Conservation (phyloP, 2,797 vertebrate genomes). For the Picus viridis region DNA sequence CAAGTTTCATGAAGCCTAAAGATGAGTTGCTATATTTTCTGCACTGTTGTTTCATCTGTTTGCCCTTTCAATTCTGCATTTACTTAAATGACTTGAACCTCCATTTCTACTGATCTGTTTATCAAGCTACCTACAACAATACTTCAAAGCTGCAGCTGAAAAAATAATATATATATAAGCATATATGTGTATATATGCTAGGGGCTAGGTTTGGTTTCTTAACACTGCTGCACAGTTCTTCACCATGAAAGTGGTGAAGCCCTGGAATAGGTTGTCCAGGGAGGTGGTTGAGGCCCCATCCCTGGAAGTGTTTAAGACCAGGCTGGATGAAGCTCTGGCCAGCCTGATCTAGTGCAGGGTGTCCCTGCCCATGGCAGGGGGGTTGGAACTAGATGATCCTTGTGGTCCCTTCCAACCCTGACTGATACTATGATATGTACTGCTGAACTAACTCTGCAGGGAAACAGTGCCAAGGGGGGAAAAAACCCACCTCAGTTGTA, state of each 20-base stretch:
- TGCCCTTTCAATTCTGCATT: neutral
- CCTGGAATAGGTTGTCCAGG: too few species aligned
- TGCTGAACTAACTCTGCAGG: slow-evolving; percentile 39
- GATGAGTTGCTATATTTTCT: neutral
- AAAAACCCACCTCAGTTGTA: slow-evolving; percentile 15
- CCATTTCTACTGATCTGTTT: slow-evolving; percentile 10
- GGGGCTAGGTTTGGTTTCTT: too few species aligned
- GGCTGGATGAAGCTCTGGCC: too few species aligned
- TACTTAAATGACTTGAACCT: slow-evolving; percentile 1
- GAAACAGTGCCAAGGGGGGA: slow-evolving; percentile 34
- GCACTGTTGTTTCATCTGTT: neutral
- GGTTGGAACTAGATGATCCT: too few species aligned
- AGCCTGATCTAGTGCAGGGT: too few species aligned
- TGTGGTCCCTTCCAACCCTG: too few species aligned
- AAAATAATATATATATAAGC: neutral
- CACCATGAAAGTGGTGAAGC: too few species aligned
- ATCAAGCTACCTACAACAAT: slow-evolving; percentile 22
- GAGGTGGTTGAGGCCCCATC: too few species aligned
- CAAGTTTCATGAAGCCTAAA: neutral
- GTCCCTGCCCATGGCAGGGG: too few species aligned
- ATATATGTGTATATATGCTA: neutral
- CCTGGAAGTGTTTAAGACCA: too few species aligned
- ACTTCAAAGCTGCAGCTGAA: neutral
- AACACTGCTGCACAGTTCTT: too few species aligned
- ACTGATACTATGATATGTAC: too few species aligned